Base-by-base conservation (phyloP, 2,888 invertebrate species). In the Plebejus melissa region DNA sequence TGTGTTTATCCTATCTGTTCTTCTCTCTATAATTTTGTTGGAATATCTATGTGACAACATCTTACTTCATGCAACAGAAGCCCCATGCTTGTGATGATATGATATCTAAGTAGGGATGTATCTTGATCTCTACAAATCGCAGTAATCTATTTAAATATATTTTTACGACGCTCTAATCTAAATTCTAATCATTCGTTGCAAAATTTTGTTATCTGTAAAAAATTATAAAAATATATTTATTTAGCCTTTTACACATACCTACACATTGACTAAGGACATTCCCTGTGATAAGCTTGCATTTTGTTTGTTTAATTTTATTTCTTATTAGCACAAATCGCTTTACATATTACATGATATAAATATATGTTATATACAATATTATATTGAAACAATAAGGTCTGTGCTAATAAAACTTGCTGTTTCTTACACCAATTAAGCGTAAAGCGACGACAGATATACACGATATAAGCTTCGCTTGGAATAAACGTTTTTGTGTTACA, bases 31-130 rank as follows among this genome's bases (percentile, higher is more conserved):
- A 2, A 22, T 46, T 71, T 71, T 50, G 13, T 46, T 71, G 46
- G 7, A 32, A n/a, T 50, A 5, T 54, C 32, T 46, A 38, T 72
- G 11, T 60, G 60, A 38, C 46, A 38, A 75, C 60, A 58, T 58
- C 74, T 70, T 74, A 77, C 46, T 74, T 74, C 79, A 77, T 78
- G 77, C 79, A 78, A 54, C 72, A 28, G 76, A 77, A 78, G 77
- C 75, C 60, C 74, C 79, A 79, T 79, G 79, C 79, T 77, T 38
- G 74, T 76, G 76, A 77, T 76, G 69, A 74, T 75, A 65, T 41
- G 58, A 74, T 69, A 36, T 75, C 70, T 46, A 71, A 50, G 41
- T 72, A 50, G 41, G 71, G 41, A 36, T 72, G 54, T 72, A 54
- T 28, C 32, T 72, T 72, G 54, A 54, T 72, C 50, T 72, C 72